phyloP scores from a whole-genome alignment of 2,888 invertebrate genomes.

The Heteromurus nitidus region DNA sequence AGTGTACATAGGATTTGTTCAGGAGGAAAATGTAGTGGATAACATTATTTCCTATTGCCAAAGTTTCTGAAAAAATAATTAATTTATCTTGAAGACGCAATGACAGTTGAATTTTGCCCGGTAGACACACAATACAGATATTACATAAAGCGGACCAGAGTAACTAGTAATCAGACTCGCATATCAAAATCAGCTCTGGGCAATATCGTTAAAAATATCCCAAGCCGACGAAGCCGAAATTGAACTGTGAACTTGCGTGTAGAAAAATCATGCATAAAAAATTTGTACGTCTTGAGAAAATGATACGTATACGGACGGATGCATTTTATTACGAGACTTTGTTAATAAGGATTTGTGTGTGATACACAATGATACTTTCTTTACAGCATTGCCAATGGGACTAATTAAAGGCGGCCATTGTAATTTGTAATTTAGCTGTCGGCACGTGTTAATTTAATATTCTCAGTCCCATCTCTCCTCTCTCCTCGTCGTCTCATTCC shows the following conservation, averaged over 20 bases:
- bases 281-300: neutral
- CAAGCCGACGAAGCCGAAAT: neutral
- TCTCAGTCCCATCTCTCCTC: constrained; percentile 50
- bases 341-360: constrained; percentile 5
- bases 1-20: too few species aligned
- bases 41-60: too few species aligned
- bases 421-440: constrained; percentile 71
- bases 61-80: constrained; percentile 54
- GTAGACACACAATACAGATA: neutral
- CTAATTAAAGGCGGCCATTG: constrained; percentile 73
- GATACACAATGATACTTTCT: constrained; percentile 56
- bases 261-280: neutral
- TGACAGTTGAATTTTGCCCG: constrained; percentile 61
- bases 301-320: neutral
- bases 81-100: constrained; percentile 57
- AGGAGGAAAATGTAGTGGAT: too few species aligned
- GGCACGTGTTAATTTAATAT: constrained; percentile 74
- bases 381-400: constrained; percentile 66
- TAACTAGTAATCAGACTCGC: neutral
- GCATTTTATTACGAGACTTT: neutral
- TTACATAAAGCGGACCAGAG: too few species aligned
- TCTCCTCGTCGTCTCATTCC: too few species aligned
- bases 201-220: constrained; percentile 10
- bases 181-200: constrained; percentile 30
- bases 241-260: constrained; percentile 19